These are phyloP conservation scores for Acronicta alni DNA, from an alignment of 2,888 invertebrate genomes.

Conservation along the genomic window DNA sequence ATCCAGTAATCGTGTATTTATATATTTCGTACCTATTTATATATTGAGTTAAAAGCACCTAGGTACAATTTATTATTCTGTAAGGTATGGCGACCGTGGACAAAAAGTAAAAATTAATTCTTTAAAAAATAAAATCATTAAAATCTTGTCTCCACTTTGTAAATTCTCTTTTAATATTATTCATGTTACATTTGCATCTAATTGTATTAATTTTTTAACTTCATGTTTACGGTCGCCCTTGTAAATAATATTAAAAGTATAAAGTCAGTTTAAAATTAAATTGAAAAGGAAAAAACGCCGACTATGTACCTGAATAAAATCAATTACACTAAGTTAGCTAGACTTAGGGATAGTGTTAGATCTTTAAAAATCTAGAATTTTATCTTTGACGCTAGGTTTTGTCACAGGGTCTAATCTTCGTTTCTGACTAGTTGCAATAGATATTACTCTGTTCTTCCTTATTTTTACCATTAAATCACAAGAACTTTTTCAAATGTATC, in stretches of 20 bases:
- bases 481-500: slow-evolving; percentile 21
- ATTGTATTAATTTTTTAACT: slow-evolving; percentile 56
- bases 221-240: slow-evolving; percentile 61
- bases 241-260: slow-evolving; percentile 75
- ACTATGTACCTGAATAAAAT: slow-evolving; percentile 87
- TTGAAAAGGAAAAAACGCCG: slow-evolving; percentile 73
- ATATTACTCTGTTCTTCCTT: slow-evolving; percentile 31
- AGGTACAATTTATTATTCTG: slow-evolving; percentile 78
- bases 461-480: slow-evolving; percentile 22
- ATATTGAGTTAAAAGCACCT: slow-evolving; percentile 73
- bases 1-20: slow-evolving; percentile 1
- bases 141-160: background rate
- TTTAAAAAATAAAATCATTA: background rate
- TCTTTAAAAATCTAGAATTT: slow-evolving; percentile 80
- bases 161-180: slow-evolving; percentile 9
- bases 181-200: slow-evolving; percentile 10
- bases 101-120: slow-evolving; percentile 52
- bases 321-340: slow-evolving; percentile 86
- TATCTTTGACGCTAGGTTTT: slow-evolving; percentile 84
- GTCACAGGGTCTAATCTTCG: slow-evolving; percentile 83
- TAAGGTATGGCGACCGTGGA: slow-evolving; percentile 46
- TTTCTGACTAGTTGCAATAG: slow-evolving; percentile 61
- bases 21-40: slow-evolving; percentile 46
- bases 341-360: slow-evolving; percentile 83
- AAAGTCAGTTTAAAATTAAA: slow-evolving; percentile 60